These are phyloP conservation scores for Apotomis betuletana DNA, from an alignment of 2,888 invertebrate genomes.

Conservation along the genomic window DNA sequence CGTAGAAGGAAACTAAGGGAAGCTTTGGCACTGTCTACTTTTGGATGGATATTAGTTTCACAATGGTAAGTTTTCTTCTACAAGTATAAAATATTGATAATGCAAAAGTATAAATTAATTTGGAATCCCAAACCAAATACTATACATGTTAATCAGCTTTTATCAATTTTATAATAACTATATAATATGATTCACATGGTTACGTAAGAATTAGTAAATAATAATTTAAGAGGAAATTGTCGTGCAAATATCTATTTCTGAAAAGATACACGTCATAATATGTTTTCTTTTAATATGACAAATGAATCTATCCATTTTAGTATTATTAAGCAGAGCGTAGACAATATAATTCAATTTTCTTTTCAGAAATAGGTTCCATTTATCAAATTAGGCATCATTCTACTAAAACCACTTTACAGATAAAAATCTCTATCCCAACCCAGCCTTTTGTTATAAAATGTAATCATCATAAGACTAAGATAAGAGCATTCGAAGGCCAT, in stretches of 20 bases:
- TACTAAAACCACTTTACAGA: not conserved
- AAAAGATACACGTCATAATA: too few relatives aligned
- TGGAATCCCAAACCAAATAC: constrained; percentile 12
- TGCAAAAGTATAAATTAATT: constrained; percentile 29
- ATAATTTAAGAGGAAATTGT: too few relatives aligned
- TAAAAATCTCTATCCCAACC: constrained; percentile 9
- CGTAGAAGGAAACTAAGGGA: constrained; percentile 14
- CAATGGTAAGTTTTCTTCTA: constrained; percentile 16
- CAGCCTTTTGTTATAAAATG: constrained; percentile 11
- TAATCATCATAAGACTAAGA: constrained; percentile 10
- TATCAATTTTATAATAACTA: not conserved
- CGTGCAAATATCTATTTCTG: too few relatives aligned
- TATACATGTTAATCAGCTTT: not conserved
- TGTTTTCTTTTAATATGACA: too few relatives aligned
- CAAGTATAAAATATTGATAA: constrained; percentile 14
- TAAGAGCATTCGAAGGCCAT: constrained; percentile 28
- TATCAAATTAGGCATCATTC: not conserved
- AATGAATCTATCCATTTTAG: too few relatives aligned
- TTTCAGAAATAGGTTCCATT: not conserved
- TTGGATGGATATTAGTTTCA: constrained; percentile 11
- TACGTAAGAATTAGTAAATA: not conserved
- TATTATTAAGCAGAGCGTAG: not conserved
- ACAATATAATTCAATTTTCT: not conserved
- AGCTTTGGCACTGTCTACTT: constrained; percentile 38
- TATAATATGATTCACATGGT: not conserved